Conservation (phyloP, 2,888 invertebrate species). For the Anarsia innoxiella region DNA sequence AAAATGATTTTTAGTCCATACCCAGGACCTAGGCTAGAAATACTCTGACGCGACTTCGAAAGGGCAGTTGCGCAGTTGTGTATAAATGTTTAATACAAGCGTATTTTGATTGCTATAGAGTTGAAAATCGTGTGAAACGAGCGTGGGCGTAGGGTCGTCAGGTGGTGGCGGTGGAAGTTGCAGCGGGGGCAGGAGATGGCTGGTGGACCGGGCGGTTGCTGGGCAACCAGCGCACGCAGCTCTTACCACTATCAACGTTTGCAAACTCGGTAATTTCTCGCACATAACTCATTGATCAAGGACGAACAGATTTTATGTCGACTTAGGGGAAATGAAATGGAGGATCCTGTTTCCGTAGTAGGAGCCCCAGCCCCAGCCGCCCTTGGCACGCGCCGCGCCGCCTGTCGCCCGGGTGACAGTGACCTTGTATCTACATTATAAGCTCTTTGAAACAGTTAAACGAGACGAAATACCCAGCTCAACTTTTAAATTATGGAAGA, state of each 20-base stretch:
- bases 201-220: constrained; percentile 25
- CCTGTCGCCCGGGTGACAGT: constrained; percentile 26
- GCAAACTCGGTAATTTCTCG: not conserved
- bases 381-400: constrained; percentile 28
- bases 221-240: constrained; percentile 20
- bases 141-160: not conserved
- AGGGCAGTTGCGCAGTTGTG: no score
- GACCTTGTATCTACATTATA: constrained; percentile 29
- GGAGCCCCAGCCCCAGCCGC: constrained; percentile 17
- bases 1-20: constrained; percentile 9
- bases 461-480: no score
- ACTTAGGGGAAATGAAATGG: not conserved
- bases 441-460: no score
- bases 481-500: no score
- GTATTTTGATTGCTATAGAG: no score
- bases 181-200: constrained; percentile 18
- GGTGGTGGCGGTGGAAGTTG: constrained; percentile 10
- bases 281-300: not conserved
- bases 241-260: constrained; percentile 6
- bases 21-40: not conserved
- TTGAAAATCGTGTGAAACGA: not conserved
- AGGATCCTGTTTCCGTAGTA: not conserved
- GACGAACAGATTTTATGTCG: not conserved
- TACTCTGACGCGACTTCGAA: no score
- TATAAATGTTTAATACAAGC: no score